phyloP scores from a whole-genome alignment of 2,113 vertebrate genomes.

The Myocastor coypus region DNA sequence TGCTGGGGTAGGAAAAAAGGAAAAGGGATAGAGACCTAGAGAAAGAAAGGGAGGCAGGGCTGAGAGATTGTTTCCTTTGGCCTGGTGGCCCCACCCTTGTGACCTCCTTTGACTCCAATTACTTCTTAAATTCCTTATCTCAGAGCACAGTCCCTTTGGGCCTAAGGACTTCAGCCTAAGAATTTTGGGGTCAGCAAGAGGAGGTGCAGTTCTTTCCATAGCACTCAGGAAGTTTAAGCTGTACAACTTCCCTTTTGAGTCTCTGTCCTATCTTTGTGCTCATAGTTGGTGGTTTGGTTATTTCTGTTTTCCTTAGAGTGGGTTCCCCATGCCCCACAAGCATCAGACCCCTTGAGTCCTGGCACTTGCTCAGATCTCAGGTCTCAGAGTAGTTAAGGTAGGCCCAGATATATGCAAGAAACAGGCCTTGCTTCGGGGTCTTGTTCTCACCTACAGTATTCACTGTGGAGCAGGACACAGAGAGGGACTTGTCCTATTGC shows the following conservation, averaged over 20 bases:
- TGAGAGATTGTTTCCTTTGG: neutral
- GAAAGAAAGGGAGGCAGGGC: neutral
- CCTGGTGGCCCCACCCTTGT: neutral
- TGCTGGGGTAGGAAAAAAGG: neutral
- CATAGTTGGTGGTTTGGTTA: neutral
- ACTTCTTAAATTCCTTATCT: neutral
- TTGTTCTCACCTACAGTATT: neutral
- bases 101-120: neutral
- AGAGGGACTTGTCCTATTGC: neutral
- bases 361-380: neutral
- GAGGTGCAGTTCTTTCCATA: neutral
- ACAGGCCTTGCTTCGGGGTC: neutral
- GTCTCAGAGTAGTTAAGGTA: neutral
- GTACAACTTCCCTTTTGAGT: neutral
- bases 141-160: neutral
- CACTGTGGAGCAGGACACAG: neutral
- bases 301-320: neutral
- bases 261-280: neutral
- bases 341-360: neutral
- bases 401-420: neutral
- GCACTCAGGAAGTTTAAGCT: neutral
- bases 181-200: neutral
- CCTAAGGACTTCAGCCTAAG: neutral
- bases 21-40: neutral
- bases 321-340: neutral